These are phyloP conservation scores for Aphelinus certus DNA, from an alignment of 1,140 invertebrate species.

Conservation along the genomic window DNA sequence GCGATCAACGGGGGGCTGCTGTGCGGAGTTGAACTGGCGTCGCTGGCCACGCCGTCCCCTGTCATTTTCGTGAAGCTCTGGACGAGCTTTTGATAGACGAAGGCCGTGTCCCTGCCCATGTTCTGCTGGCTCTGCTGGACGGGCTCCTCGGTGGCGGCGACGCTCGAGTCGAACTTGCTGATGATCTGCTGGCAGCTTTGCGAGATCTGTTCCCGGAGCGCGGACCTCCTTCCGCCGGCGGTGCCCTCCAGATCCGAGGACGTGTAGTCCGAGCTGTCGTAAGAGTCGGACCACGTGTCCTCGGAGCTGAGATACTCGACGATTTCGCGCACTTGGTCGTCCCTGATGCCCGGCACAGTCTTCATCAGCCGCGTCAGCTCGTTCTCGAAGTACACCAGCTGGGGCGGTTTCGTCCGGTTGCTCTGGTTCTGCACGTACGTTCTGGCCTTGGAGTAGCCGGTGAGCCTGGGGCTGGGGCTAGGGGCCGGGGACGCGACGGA, in stretches of 20 bases:
- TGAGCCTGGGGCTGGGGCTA: constrained; percentile 63
- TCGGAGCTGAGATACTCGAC: constrained; percentile 91
- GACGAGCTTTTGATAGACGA: constrained; percentile 85
- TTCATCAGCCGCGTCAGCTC: constrained; percentile 91
- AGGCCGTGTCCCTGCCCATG: constrained; percentile 77
- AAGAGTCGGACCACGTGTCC: constrained; percentile 92
- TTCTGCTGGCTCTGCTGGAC: neutral
- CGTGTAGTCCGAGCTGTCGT: constrained; percentile 89
- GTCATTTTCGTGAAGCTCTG: constrained; percentile 82
- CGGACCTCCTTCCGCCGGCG: constrained; percentile 72
- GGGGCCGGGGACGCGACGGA: constrained; percentile 65
- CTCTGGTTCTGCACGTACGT: constrained; percentile 59
- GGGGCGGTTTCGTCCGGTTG: constrained; percentile 77
- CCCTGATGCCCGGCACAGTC: constrained; percentile 87
- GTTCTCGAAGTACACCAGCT: constrained; percentile 87
- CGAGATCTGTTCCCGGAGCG: constrained; percentile 84
- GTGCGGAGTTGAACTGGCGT: constrained; percentile 65
- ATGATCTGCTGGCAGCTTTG: constrained; percentile 89
- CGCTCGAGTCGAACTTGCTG: constrained; percentile 79
- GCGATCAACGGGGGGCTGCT: constrained; percentile 87
- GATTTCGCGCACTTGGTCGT: constrained; percentile 89
- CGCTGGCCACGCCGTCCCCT: constrained; percentile 60
- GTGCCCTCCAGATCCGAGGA: constrained; percentile 86
- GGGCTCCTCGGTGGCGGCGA: constrained; percentile 48
- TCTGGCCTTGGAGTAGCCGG: constrained; percentile 61